Evolutionary conservation across 2,888 invertebrate species (phyloP).

Genomic region (Tiliacea aurago): DNA sequence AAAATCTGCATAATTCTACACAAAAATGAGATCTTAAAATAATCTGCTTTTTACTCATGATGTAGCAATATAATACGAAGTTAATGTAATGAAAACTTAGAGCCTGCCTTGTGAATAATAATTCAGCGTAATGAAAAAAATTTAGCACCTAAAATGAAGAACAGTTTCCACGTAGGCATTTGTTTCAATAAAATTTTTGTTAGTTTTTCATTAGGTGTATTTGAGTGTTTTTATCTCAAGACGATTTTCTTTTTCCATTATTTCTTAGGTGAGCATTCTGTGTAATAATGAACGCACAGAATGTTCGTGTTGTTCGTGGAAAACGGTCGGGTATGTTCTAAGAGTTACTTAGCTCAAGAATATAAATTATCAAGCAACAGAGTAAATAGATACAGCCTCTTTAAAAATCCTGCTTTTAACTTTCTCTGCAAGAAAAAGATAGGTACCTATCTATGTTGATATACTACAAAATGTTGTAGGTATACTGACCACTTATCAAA

Average conservation of each 20-base stretch:
- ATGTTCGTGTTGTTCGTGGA: too few species aligned
- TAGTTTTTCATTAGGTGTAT: conserved; percentile 46
- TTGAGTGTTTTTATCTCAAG: conserved; percentile 16
- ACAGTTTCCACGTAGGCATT: conserved; percentile 30
- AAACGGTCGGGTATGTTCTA: background rate
- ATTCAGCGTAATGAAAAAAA: conserved; percentile 25
- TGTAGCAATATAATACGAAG: conserved; percentile 26
- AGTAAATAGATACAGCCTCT: background rate
- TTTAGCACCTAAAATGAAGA: conserved; percentile 20
- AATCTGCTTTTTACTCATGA: conserved; percentile 28
- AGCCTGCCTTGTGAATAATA: conserved; percentile 37
- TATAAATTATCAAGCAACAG: background rate
- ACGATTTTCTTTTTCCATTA: background rate
- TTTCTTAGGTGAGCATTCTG: background rate
- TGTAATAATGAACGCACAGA: background rate
- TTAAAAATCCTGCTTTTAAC: background rate
- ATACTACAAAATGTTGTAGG: background rate
- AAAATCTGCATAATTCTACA: conserved; percentile 11
- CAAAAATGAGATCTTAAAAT: conserved; percentile 8
- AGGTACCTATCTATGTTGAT: too few species aligned
- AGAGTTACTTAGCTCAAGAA: background rate
- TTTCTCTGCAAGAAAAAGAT: background rate
- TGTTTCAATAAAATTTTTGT: conserved; percentile 44
- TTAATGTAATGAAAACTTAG: conserved; percentile 54
- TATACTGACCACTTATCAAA: background rate